Percentiles rank a stretch among this genome's conserved stretches.
Evolutionary conservation across 2,113 vertebrate genomes (phyloP).

Genomic region (Xiphorhynchus elegans): DNA sequence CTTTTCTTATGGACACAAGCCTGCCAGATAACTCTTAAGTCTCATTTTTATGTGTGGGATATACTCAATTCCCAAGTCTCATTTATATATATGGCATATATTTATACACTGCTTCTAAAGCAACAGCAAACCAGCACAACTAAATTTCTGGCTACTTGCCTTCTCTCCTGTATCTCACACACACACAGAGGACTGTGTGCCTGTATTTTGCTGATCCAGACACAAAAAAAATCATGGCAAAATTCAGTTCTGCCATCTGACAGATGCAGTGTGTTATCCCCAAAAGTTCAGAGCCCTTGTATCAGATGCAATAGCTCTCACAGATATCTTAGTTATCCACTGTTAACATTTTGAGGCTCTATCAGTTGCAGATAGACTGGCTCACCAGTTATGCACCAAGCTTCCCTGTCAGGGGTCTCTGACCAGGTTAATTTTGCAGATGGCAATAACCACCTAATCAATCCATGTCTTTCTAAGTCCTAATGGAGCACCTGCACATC

Average conservation of each 20-base stretch:
- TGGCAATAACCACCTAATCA: slow-evolving; percentile 60
- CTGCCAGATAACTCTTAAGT: background rate
- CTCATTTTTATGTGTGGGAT: background rate
- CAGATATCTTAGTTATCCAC: background rate
- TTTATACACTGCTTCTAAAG: background rate
- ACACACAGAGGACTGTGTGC: background rate
- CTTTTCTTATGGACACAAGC: background rate
- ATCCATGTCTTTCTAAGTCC: slow-evolving; percentile 36
- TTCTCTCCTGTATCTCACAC: background rate
- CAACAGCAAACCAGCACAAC: background rate
- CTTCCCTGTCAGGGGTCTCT: slow-evolving; percentile 20
- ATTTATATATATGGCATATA: background rate
- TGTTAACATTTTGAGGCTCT: background rate
- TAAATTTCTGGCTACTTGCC: background rate
- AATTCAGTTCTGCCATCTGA: background rate
- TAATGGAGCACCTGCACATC: slow-evolving; percentile 64
- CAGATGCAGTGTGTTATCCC: background rate
- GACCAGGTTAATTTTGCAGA: slow-evolving; percentile 53
- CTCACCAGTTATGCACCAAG: background rate
- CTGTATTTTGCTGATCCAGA: background rate
- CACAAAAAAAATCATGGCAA: background rate
- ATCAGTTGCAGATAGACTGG: background rate
- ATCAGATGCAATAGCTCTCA: background rate
- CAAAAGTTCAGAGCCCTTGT: background rate
- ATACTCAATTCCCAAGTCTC: background rate